Evolutionary conservation across 2,888 invertebrate species (phyloP), one percentile per base, ranked within the genome.

Genomic region (Acleris emargana): DNA sequence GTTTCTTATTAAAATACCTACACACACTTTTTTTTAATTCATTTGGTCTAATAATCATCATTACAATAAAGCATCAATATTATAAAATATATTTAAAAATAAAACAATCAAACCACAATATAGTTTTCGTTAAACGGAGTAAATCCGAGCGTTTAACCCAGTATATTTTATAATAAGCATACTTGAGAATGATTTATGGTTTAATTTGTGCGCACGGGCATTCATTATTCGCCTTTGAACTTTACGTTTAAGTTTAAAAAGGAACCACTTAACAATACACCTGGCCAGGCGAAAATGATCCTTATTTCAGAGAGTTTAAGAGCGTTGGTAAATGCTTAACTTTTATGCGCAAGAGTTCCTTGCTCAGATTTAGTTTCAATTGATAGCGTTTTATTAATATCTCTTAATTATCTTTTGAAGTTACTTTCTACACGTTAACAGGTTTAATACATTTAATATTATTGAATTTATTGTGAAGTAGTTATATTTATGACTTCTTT

Each of bases 141-240:
- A 16, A 53, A 42, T 4, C 53, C 32, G 45, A 13, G 11, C 25
- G 38, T 38, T 7, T n/a, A 22, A 22, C 11, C 45, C 25, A 55
- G 62, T 63, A 18, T 49, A 1, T 9, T 53, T 6, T 42, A 32
- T 9, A 32, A 32, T 32, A 32, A 32, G 49, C 18, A 50, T 50
- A 52, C 18, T 32, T 42, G 38, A 18, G 22, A 47, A 22, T 49
- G 59, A 60, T 25, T 60, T 50, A 64, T 50, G 43, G 55, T 50
- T 59, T 60, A 51, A 64, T 60, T 60, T 25, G 32, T 11, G 45
- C n/a, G 32, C 54, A 5, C n/a, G 49, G 60, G 55, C 64, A 54
- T 60, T 64, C 45, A 64, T 57, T 16, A 43, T 55, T 62, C 64
- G 79, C 62, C 80, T 80, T 80, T 80, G 80, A 80, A 80, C 80